Conservation (phyloP, 2,888 invertebrate genomes). For the Bugulina stolonifera region DNA sequence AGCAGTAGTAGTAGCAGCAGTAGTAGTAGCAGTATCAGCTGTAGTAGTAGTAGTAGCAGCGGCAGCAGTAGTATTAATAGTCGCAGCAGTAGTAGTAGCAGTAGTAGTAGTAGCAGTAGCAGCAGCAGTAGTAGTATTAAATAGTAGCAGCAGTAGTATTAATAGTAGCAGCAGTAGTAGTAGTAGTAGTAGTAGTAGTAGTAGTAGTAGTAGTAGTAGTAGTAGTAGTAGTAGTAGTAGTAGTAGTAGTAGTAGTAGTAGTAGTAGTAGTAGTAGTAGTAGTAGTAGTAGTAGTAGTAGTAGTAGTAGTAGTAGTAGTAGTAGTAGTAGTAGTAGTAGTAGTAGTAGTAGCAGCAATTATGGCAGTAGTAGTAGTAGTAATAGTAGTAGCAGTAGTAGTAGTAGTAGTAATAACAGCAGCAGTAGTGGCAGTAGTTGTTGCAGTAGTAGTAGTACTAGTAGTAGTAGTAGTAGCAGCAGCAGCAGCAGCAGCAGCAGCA, state of each 20-base stretch:
- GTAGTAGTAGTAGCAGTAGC: background rate
- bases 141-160: background rate
- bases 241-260: background rate
- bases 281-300: background rate
- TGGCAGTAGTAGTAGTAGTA: no score
- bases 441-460: background rate
- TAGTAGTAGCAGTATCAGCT: background rate
- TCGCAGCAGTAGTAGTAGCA: no score
- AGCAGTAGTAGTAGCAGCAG: background rate
- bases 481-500: background rate
- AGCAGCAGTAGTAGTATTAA: background rate
- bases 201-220: background rate
- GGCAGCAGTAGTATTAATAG: background rate
- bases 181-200: background rate
- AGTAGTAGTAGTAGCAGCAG: background rate
- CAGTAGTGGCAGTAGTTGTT: no score
- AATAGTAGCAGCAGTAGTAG: background rate
- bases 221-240: background rate
- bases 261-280: background rate
- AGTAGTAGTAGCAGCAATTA: no score
- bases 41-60: background rate
- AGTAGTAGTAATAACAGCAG: slow-evolving; percentile 34
- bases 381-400: slow-evolving; percentile 66
- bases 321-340: background rate
- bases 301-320: background rate